Evolutionary conservation across 2,797 vertebrate genomes (phyloP).

Genomic region (Rhinichthys osculus): DNA sequence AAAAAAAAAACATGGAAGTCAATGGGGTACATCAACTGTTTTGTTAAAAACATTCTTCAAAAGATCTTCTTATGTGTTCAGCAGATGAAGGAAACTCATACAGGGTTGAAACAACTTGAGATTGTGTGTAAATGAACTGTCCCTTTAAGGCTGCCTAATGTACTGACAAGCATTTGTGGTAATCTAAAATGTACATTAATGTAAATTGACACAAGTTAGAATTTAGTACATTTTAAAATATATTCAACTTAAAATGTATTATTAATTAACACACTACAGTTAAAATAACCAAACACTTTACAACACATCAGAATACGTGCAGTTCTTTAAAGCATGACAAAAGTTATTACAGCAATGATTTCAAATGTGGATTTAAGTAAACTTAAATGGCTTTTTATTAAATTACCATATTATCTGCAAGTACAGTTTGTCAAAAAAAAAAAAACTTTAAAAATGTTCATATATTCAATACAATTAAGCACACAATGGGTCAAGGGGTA

Average conservation of each 20-base stretch:
- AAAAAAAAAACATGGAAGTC: too few species aligned
- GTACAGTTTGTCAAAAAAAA: too few species aligned
- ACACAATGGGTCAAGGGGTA: not conserved
- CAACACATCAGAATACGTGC: not conserved
- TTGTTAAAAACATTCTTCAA: too few species aligned
- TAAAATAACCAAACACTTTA: not conserved
- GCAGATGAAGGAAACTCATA: too few species aligned
- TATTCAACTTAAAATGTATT: not conserved
- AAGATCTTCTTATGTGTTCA: too few species aligned
- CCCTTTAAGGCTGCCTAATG: not conserved
- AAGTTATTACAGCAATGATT: not conserved
- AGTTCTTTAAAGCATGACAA: not conserved
- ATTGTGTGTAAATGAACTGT: too few species aligned
- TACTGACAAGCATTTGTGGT: not conserved
- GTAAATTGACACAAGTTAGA: not conserved
- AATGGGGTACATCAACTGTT: too few species aligned
- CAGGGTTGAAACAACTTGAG: too few species aligned
- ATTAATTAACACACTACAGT: not conserved
- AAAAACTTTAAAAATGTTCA: not conserved
- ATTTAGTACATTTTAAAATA: not conserved
- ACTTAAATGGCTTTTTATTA: not conserved
- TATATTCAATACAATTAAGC: not conserved
- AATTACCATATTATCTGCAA: not conserved
- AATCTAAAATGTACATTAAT: not conserved
- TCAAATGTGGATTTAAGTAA: not conserved